Base-by-base conservation (phyloP, 2,113 vertebrate species). In the Pyrgilauda ruficollis region DNA sequence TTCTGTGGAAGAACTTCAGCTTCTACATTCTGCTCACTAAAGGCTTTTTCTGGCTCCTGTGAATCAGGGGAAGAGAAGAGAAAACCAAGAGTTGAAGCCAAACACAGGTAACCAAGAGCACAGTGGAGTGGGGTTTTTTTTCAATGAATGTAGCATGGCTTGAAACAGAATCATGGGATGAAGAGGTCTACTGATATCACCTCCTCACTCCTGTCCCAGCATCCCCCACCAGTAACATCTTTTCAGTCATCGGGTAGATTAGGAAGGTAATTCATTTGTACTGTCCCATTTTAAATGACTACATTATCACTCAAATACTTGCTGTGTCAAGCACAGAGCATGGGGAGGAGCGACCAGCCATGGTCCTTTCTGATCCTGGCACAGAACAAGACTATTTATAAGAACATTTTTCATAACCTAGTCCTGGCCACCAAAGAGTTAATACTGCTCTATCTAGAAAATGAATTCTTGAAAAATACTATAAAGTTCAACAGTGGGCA, bases 401-500 rank as follows among this genome's bases (percentile, higher is more conserved):
- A 79, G 20, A 82, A 90, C 19, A 55, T 70, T 86, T 62, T 59
- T 33, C 6, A n/a, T 50, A 80, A 23, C 28, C 75, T 52, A 39
- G 23, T 63, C 18, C 47, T 7, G 27, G 79, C 22, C 33, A 85
- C 70, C 37, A 62, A 82, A 74, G 82, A 76, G 78, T 94, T 93
- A 93, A 76, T 84, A 15, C 12, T 55, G 47, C 15, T 81, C 20
- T 90, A 74, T 23, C 39, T 67, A 74, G 53, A 93, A 94, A 83
- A 94, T 26, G 9, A 82, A 35, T 49, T 92, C n/a, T 49, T 84
- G 46, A 41, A 92, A 91, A 89, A 84, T 62, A 88, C 46, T 30
- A 55, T 77, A 20, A 94, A 86, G 39, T 70, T 83, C 31, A 64
- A 46, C 52, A 84, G 37, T 26, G 17, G 16, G 21, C 5, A 87